Evolutionary conservation across 2,888 invertebrate species (phyloP), one percentile per base, ranked within the genome.

Genomic region (Gerris lacustris): DNA sequence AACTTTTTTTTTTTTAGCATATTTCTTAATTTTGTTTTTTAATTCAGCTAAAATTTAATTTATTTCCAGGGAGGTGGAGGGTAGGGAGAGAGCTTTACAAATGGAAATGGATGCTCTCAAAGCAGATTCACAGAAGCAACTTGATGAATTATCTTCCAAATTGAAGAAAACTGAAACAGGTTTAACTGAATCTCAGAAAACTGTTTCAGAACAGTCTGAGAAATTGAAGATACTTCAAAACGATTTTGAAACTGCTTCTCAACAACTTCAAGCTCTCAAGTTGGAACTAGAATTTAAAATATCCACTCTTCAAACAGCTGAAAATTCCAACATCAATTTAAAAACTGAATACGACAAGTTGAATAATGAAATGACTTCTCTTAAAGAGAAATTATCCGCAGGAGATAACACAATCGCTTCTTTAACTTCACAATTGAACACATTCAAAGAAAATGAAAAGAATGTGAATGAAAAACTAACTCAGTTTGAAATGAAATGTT

Each of bases 21-120:
- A 31, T 31, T 31, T 31, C 31, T 31, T 31, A 31, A 31, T 31
- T 31, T 31, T 31, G 31, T 31, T 31, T 31, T 31, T 31, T 31
- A 31, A 31, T 31, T 31, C 31, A 82, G 68, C 77, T 84, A 15
- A 83, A 82, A 79, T 81, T 81, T 63, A 82, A 82, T 55, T 55
- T 55, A 11, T 55, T 11, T 55, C 15, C 69, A 80, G 80, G 73
- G 81, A 81, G 77, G 81, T 84, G 70, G 83, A 84, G 78, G 82
- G 82, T 75, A 82, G 81, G 0, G 77, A 84, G 69, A 75, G 76
- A 66, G 72, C 68, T 47, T 72, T 78, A 18, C 76, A 78, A 71
- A 73, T 75, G 15, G 75, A 79, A 72, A 72, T 79, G 18, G 71
- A 67, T 31, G 72, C 66, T 44, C 63, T 76, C 6, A 75, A 75